These are phyloP conservation scores for Drosophila rufa DNA, from an alignment of 1,140 invertebrate genomes.

Conservation along the genomic window DNA sequence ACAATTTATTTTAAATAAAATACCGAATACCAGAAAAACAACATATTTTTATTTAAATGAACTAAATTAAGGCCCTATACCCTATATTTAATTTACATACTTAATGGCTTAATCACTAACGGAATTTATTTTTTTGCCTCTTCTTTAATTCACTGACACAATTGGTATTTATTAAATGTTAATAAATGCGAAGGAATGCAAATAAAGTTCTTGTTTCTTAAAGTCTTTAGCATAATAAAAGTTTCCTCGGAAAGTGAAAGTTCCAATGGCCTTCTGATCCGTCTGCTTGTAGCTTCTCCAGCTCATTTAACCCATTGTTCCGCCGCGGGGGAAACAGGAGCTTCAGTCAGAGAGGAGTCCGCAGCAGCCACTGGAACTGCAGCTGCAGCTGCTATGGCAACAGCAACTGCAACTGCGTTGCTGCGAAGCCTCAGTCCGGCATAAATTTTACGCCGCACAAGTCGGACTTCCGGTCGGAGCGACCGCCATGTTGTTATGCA, in stretches of 20 bases:
- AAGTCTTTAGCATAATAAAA: background rate
- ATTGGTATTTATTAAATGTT: background rate
- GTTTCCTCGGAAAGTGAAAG: background rate
- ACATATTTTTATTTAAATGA: too few relatives aligned
- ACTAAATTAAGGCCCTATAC: too few relatives aligned
- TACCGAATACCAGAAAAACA: too few relatives aligned
- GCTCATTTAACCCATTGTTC: constrained; percentile 47
- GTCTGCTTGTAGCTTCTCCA: background rate
- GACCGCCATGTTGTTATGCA: constrained; percentile 76
- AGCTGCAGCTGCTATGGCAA: constrained; percentile 13
- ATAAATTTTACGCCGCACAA: constrained; percentile 77
- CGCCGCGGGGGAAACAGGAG: background rate
- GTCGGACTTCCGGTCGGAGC: constrained; percentile 74
- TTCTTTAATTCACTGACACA: background rate
- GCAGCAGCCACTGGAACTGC: constrained; percentile 25
- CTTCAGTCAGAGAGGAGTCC: constrained; percentile 5
- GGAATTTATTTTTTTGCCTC: too few relatives aligned
- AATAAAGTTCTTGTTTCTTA: background rate
- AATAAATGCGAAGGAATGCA: background rate
- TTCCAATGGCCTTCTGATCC: background rate
- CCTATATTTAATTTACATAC: too few relatives aligned
- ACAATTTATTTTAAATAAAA: too few relatives aligned
- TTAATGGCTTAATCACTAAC: too few relatives aligned
- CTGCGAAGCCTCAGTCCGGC: constrained; percentile 53
- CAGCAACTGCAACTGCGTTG: constrained; percentile 29